phyloP scores from a whole-genome alignment of 2,113 vertebrate species.

The Butorides virescens region DNA sequence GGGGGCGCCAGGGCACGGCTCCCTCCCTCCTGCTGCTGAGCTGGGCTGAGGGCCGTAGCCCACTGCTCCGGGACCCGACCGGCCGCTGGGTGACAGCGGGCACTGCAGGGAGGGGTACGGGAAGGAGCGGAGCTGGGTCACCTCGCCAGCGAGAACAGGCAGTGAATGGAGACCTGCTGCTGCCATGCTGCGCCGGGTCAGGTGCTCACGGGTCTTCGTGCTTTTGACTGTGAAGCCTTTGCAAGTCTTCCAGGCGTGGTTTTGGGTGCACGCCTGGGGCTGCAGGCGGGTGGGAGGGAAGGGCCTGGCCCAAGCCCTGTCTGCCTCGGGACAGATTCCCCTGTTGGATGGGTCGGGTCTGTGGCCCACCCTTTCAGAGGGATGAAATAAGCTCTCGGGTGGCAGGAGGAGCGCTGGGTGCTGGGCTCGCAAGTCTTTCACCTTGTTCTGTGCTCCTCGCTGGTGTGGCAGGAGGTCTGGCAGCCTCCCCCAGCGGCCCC shows the following conservation, averaged over 20 bases:
- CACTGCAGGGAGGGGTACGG: fast-evolving
- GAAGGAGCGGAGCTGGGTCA: fast-evolving
- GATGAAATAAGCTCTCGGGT: neutral
- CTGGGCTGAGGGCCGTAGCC: fast-evolving
- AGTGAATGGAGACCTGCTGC: neutral
- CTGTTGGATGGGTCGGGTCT: neutral
- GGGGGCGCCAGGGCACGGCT: neutral
- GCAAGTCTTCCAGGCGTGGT: fast-evolving
- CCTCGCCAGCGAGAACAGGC: neutral
- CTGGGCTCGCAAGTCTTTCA: neutral
- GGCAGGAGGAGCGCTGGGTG: neutral
- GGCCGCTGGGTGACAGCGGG: too few species aligned
- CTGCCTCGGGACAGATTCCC: neutral
- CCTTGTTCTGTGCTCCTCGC: neutral
- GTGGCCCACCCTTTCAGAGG: neutral
- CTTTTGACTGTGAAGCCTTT: neutral
- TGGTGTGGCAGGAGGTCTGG: fast-evolving
- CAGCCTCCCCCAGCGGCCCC: neutral
- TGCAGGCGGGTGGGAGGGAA: neutral
- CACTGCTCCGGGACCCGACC: neutral
- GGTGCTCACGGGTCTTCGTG: fast-evolving
- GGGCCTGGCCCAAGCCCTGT: neutral
- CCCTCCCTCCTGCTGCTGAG: neutral
- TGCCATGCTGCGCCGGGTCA: fast-evolving
- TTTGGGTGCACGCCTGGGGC: neutral